Base-by-base conservation (phyloP, 2,113 vertebrate species). In the Fregetta grallaria region DNA sequence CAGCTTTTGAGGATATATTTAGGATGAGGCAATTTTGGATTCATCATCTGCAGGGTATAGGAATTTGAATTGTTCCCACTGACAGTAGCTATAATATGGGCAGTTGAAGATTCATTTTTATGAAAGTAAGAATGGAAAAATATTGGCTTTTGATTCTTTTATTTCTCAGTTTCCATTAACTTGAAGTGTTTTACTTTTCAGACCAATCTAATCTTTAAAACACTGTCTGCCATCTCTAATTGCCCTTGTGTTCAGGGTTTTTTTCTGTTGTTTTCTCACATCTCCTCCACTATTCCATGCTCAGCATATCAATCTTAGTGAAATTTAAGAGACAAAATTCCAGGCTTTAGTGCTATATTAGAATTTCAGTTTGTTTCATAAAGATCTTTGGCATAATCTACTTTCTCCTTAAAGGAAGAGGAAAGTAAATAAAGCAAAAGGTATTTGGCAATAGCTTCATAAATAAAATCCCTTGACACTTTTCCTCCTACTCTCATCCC, bases 391-490 rank as follows among this genome's bases (percentile, higher is more conserved):
- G 20, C 45, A 62, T 68, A 75, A 74, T 25, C 68, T 72, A 42
- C 42, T 82, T 84, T 78, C 70, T 87, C 50, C 89, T 96, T 61
- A 87, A 87, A 34, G 44, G 56, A 96, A 84, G 36, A 89, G 38
- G 50, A 50, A 32, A 92, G 38, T 76, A 91, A 95, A 89, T 67
- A 94, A 25, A 91, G 32, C 26, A 91, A 95, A 87, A 91, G 18
- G 36, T 65, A 94, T 91, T 94, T 89, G 73, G 68, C 70, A 95
- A 82, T 52, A 85, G 49, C 77, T 89, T 87, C 62, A 75, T 61
- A 84, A 94, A 94, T 76, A 91, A 95, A 95, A 91, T 65, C 76
- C 49, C 40, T 90, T 92, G 47, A 75, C 40, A 42, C 20, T 52
- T 66, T 67, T 92, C 42, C 49, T 91, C n/a, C 77, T 87, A 52